phyloP scores from a whole-genome alignment of 2,888 invertebrate genomes.

The Notocelia uddmanniana region DNA sequence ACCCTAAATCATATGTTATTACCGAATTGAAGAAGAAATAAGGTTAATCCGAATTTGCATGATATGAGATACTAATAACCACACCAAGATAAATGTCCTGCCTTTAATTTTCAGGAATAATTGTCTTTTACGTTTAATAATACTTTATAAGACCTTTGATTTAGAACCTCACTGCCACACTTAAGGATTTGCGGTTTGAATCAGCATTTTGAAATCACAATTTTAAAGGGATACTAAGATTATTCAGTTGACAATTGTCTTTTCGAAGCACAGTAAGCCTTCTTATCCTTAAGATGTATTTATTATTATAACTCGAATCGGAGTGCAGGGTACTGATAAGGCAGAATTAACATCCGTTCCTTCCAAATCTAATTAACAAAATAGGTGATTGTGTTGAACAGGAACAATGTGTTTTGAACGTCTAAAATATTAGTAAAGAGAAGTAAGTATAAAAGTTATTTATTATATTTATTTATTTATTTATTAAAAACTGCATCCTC shows the following conservation, averaged over 20 bases:
- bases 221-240: slow-evolving; percentile 15
- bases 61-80: too few species aligned
- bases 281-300: slow-evolving; percentile 26
- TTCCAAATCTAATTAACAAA: neutral
- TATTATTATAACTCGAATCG: slow-evolving; percentile 21
- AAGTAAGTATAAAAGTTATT: too few species aligned
- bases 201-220: slow-evolving; percentile 13
- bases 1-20: too few species aligned
- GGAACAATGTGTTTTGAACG: neutral
- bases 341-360: slow-evolving; percentile 18
- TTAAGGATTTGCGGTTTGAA: neutral
- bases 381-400: slow-evolving; percentile 16
- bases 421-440: neutral
- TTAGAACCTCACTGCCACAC: neutral
- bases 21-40: too few species aligned
- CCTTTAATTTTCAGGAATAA: too few species aligned
- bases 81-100: too few species aligned
- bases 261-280: slow-evolving; percentile 10
- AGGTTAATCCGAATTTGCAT: too few species aligned
- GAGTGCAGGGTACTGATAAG: slow-evolving; percentile 35
- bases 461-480: too few species aligned
- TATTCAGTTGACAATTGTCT: slow-evolving; percentile 6
- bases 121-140: neutral
- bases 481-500: too few species aligned
- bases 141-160: neutral